Evolutionary conservation across 1,140 invertebrate genomes (phyloP).

Genomic region (Pissodes strobi): DNA sequence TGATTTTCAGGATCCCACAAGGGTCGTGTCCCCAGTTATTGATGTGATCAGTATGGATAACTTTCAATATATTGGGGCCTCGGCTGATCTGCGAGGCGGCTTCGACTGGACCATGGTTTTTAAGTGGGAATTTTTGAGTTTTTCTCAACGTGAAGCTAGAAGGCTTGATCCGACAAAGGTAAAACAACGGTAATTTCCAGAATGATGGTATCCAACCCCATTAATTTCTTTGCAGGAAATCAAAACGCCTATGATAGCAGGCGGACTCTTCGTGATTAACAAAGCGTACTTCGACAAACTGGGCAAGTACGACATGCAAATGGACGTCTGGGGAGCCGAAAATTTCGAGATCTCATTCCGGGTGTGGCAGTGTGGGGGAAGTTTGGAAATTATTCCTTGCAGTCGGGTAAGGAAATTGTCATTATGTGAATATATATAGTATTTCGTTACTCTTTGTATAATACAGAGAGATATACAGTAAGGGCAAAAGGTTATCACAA

Average conservation of each 20-base stretch:
- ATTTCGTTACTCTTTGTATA: too few relatives aligned
- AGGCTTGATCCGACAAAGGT: constrained; percentile 76
- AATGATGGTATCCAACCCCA: too few relatives aligned
- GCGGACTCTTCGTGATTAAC: constrained; percentile 93
- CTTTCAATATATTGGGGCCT: constrained; percentile 95
- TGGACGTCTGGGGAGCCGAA: constrained; percentile 95
- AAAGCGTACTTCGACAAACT: constrained; percentile 90
- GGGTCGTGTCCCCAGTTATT: constrained; percentile 94
- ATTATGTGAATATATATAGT: too few relatives aligned
- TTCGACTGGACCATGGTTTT: constrained; percentile 98
- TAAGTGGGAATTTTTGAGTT: constrained; percentile 94
- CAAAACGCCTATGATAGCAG: constrained; percentile 91
- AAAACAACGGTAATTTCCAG: constrained; percentile 5
- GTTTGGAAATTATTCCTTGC: constrained; percentile 91
- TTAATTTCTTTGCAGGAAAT: constrained; percentile 62
- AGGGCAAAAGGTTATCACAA: too few relatives aligned
- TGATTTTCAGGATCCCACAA: constrained; percentile 73
- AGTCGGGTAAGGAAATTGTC: constrained; percentile 73
- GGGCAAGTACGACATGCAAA: constrained; percentile 95
- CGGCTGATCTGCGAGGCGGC: constrained; percentile 86
- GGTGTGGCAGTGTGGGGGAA: constrained; percentile 96
- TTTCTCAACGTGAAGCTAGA: constrained; percentile 76
- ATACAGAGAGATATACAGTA: too few relatives aligned
- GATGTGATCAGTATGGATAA: constrained; percentile 98
- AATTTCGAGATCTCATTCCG: constrained; percentile 79